Conservation (phyloP, 35 echinoderm and acorn worm species). For the Heliocidaris tuberculata region DNA sequence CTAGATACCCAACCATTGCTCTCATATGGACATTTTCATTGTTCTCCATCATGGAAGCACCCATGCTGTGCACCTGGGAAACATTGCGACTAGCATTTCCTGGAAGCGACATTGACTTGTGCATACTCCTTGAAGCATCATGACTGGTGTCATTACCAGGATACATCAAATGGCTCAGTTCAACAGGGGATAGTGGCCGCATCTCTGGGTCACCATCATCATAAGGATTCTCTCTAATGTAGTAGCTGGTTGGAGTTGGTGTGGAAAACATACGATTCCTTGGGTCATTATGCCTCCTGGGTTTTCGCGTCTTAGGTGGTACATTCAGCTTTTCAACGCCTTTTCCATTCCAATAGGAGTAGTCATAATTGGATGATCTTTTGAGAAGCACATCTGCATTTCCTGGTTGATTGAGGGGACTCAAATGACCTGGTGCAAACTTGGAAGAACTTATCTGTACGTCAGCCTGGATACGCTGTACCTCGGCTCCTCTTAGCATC, state of each 20-base stretch:
- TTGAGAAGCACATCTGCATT: conserved; percentile 52
- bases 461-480: conserved; percentile 34
- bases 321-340: conserved; percentile 50
- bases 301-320: conserved; percentile 49
- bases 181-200: conserved; percentile 77
- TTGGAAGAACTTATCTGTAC: conserved; percentile 43
- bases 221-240: conserved; percentile 69
- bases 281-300: conserved; percentile 55
- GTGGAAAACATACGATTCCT: conserved; percentile 45
- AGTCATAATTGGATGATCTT: conserved; percentile 68
- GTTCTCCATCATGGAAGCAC: conserved; percentile 30
- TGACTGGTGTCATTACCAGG: conserved; percentile 48
- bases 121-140: conserved; percentile 1
- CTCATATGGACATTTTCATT: conserved; percentile 40
- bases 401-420: conserved; percentile 80
- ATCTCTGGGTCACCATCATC: conserved; percentile 69
- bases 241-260: conserved; percentile 48
- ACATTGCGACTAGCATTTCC: background rate
- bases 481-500: conserved; percentile 24
- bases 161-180: conserved; percentile 90
- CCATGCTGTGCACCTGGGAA: conserved; percentile 3
- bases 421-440: conserved; percentile 96
- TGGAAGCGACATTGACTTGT: conserved; percentile 14
- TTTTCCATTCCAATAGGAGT: conserved; percentile 72
- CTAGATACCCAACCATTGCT: conserved; percentile 88